Percentiles rank a stretch among this genome's conserved stretches.
Conservation (phyloP, 2,113 vertebrate species). For the Ptilonorhynchus violaceus region DNA sequence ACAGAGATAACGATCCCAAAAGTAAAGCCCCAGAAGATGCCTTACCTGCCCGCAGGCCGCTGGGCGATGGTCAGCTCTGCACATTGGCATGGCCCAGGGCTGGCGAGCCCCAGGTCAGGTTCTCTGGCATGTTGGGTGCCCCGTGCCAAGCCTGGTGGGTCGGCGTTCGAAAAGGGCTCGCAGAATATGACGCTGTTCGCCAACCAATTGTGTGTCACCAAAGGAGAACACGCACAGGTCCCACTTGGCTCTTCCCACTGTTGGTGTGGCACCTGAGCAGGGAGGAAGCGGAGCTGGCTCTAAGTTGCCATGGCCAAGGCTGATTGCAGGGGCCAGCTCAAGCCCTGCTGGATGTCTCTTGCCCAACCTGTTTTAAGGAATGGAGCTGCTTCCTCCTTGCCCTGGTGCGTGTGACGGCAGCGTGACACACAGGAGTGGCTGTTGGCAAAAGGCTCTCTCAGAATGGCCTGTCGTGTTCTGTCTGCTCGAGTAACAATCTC, state of each 20-base stretch:
- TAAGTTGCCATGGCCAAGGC: background rate
- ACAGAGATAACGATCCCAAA: accelerated
- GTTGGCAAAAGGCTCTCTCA: accelerated
- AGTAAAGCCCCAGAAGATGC: accelerated
- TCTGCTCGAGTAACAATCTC: background rate
- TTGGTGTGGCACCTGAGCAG: background rate
- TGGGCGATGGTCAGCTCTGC: background rate
- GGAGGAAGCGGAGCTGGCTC: background rate
- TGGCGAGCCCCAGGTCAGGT: background rate
- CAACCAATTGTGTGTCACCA: background rate
- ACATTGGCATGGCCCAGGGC: accelerated
- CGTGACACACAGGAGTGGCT: background rate
- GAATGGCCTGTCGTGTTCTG: accelerated
- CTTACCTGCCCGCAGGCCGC: background rate
- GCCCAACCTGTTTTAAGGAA: conserved; percentile 26
- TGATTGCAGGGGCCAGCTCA: background rate
- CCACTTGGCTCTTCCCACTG: background rate
- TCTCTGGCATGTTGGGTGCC: accelerated
- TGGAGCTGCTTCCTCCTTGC: background rate
- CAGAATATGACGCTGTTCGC: background rate
- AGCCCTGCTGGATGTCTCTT: background rate
- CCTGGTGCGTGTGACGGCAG: accelerated
- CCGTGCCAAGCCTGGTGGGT: accelerated
- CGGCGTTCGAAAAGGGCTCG: background rate
- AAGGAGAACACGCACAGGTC: background rate